Evolutionary conservation across 2,113 vertebrate species (phyloP).

Genomic region (Entelurus aequoreus): DNA sequence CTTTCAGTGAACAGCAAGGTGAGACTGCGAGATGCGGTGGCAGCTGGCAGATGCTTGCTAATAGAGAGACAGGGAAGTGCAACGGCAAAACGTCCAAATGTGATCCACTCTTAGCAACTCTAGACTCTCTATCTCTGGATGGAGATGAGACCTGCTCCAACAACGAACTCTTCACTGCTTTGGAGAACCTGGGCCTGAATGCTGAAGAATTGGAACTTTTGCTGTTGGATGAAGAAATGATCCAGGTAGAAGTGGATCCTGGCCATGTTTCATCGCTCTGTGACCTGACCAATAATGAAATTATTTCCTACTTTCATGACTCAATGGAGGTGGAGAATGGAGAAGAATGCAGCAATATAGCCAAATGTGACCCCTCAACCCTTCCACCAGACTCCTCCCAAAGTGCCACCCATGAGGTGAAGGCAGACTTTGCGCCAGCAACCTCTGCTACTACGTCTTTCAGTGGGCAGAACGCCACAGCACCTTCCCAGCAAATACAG

Average conservation of each 20-base stretch:
- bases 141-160: slow-evolving; percentile 68
- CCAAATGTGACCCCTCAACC: neutral
- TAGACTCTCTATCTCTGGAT: slow-evolving; percentile 69
- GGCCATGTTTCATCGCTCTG: slow-evolving; percentile 41
- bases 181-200: slow-evolving; percentile 73
- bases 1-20: slow-evolving; percentile 27
- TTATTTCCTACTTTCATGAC: slow-evolving; percentile 66
- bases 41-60: slow-evolving; percentile 4
- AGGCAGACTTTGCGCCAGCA: neutral
- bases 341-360: neutral
- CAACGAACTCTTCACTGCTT: slow-evolving; percentile 63
- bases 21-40: neutral
- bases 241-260: slow-evolving; percentile 66
- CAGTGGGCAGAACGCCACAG: slow-evolving; percentile 19
- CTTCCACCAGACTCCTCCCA: neutral
- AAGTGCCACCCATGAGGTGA: slow-evolving; percentile 2
- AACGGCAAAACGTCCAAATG: slow-evolving; percentile 21
- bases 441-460: slow-evolving; percentile 10
- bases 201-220: slow-evolving; percentile 76
- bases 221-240: slow-evolving; percentile 76
- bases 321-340: slow-evolving; percentile 24
- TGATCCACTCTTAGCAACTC: slow-evolving; percentile 66
- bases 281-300: slow-evolving; percentile 61
- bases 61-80: slow-evolving; percentile 9
- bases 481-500: slow-evolving; percentile 59